Evolutionary conservation across 1,140 invertebrate genomes (phyloP), one percentile per base, ranked within the genome.

Genomic region (Hycleus cichorii): DNA sequence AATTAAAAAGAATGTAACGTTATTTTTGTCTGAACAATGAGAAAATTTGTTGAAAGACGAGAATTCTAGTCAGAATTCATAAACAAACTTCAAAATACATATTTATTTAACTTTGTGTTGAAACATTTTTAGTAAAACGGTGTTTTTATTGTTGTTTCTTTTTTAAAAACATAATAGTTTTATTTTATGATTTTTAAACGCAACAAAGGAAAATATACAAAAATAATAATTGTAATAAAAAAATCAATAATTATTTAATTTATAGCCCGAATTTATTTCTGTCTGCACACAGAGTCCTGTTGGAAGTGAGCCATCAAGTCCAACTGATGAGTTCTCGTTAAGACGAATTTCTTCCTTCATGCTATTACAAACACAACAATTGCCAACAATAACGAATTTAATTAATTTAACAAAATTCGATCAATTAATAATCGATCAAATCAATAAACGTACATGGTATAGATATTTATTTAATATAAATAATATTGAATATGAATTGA

Each of bases 331-430:
- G 55, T 77, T 78, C 46, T 83, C 81, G 3, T 76, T 82, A 3
- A 73, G 80, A 4, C 71, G 80, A 48, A 82, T 83, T 62, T 77
- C 79, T 18, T 77, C 76, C 10, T 83, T 83, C 64, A 78, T 78
- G 39, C 68, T 83, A 24, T 64, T 84, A 8, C 70, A 69, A 10
- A 74, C 77, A 0, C 63, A 68, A 58, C 65, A 66, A 58, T 43
- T 69, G 11, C 43, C 64, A 39, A 58, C 57, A 24, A 38, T 59
- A 47, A 52, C 53, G 7, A 32, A 32, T 32, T 32, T 32, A 32
- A 32, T 32, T 5, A 32, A 32, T 32, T 32, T 32, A 7, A 18
- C 32, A 63, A 53, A 39, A 45, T 8, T 48, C 51, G 62, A 65
- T 44, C 18, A 11, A 39, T 53, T 52, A 44, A 39, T 55, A 10